Evolutionary conservation across 1,140 invertebrate species (phyloP).

Genomic region (Trichomalopsis sarcophagae): DNA sequence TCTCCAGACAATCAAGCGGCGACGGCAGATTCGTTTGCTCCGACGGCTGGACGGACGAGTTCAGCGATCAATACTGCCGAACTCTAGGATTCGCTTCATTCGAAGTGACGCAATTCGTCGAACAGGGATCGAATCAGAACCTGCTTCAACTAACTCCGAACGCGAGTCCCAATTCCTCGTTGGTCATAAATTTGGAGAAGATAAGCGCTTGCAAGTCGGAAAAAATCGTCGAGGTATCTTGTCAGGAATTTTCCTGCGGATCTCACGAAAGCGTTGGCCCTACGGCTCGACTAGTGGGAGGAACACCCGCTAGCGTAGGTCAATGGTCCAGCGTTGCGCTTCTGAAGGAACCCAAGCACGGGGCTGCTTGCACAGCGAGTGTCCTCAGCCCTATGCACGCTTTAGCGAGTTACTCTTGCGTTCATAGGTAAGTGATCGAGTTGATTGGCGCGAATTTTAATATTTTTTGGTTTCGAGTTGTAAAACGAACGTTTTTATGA

Average conservation of each 20-base stretch:
- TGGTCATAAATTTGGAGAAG: slow-evolving; percentile 72
- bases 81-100: slow-evolving; percentile 75
- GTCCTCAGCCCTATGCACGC: slow-evolving; percentile 78
- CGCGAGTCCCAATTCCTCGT: slow-evolving; percentile 58
- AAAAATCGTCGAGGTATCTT: slow-evolving; percentile 75
- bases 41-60: slow-evolving; percentile 75
- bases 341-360: slow-evolving; percentile 74
- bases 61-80: slow-evolving; percentile 76
- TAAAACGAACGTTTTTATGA: slow-evolving; percentile 32
- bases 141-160: slow-evolving; percentile 70
- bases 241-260: slow-evolving; percentile 78
- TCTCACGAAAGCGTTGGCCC: slow-evolving; percentile 67
- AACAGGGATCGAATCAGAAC: slow-evolving; percentile 55
- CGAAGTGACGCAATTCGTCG: slow-evolving; percentile 65
- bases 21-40: slow-evolving; percentile 74
- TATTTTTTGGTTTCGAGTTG: neutral
- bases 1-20: slow-evolving; percentile 65
- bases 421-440: slow-evolving; percentile 69
- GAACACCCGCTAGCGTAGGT: slow-evolving; percentile 71
- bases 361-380: slow-evolving; percentile 77
- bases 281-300: slow-evolving; percentile 74
- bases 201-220: slow-evolving; percentile 70
- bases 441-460: neutral
- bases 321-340: slow-evolving; percentile 78
- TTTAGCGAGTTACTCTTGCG: slow-evolving; percentile 78